Conservation (phyloP, 1,140 invertebrate species). For the Hylaeus anthracinus region DNA sequence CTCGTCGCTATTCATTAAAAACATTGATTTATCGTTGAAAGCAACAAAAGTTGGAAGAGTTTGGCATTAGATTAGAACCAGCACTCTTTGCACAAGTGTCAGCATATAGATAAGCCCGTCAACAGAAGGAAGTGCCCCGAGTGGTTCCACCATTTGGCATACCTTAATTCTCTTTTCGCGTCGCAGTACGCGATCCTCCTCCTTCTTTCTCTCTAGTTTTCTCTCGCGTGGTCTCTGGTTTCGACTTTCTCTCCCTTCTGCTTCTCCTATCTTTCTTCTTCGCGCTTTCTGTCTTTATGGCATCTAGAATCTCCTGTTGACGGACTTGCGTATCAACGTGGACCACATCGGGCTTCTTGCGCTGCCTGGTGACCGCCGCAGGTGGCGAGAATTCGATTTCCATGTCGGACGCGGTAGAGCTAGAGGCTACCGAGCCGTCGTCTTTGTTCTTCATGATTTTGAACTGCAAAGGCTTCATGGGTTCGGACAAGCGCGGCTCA, state of each 20-base stretch:
- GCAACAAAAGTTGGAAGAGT: too few species aligned
- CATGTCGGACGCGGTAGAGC: slow-evolving; percentile 77
- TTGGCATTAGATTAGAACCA: too few species aligned
- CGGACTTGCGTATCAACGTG: slow-evolving; percentile 77
- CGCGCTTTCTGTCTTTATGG: slow-evolving; percentile 52
- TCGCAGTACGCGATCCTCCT: not conserved
- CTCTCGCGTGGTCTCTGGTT: not conserved
- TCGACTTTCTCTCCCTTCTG: not conserved
- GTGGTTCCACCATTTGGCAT: too few species aligned
- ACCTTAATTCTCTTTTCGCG: not conserved
- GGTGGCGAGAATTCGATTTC: slow-evolving; percentile 79
- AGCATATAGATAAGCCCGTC: too few species aligned
- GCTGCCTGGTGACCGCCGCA: slow-evolving; percentile 68
- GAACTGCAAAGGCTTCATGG: slow-evolving; percentile 76
- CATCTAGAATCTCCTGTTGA: slow-evolving; percentile 75
- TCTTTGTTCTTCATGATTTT: slow-evolving; percentile 74
- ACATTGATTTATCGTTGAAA: too few species aligned
- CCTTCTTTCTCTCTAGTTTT: not conserved
- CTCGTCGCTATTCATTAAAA: too few species aligned
- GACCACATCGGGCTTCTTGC: slow-evolving; percentile 76
- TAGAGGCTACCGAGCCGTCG: slow-evolving; percentile 62
- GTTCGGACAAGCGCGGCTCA: slow-evolving; percentile 64
- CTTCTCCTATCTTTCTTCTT: slow-evolving; percentile 46
- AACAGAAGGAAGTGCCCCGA: too few species aligned
- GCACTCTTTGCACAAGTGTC: too few species aligned